Base-by-base conservation (phyloP, 2,888 invertebrate species). In the Andricus curvator region DNA sequence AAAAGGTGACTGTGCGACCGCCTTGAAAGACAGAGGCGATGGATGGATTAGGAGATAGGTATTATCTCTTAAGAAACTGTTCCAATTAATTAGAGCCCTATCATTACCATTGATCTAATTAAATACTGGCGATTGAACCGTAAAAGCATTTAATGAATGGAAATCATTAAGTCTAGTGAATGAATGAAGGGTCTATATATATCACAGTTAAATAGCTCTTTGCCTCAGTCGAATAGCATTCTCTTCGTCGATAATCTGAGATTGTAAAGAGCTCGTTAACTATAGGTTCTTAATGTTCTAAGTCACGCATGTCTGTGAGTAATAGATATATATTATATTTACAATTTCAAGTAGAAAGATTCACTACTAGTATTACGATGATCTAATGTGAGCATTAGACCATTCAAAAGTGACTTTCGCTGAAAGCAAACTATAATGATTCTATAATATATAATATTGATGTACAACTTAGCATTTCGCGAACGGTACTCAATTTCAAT, bases 351-450 rank as follows among this genome's bases (percentile, higher is more conserved):
- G n/a, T 25, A 51, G n/a, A 65, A 66, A 13, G 37, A 48, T 51
- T 64, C 29, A n/a, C 66, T 41, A n/a, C 44, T 51, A 6, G 29
- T 66, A 66, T 66, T 65, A 65, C n/a, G 37, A 13, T 74, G n/a
- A 74, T 74, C 56, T 74, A n/a, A 22, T 74, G 33, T 56, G 56
- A 33, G 56, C 56, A 74, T 60, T 56, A 60, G 60, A 60, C n/a
- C 60, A 74, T 74, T 74, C 74, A 74, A 66, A 65, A 66, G 51
- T 78, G n/a, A 78, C 78, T 78, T 78, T 78, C 66, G 37, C 65
- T 65, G 65, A 65, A 51, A 65, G 51, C 48, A 65, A 66, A 37
- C 20, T 70, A 17, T 48, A 70, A 29, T 64, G 20, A 8, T 76
- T 64, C 60, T 60, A 22, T 4, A 48, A 25, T 29, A 70, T 51